A percentile compares a stretch with the other conserved stretches of the same genome.
Evolutionary conservation across 2,797 vertebrate species (phyloP).

Genomic region (Eulemur rubriventer): DNA sequence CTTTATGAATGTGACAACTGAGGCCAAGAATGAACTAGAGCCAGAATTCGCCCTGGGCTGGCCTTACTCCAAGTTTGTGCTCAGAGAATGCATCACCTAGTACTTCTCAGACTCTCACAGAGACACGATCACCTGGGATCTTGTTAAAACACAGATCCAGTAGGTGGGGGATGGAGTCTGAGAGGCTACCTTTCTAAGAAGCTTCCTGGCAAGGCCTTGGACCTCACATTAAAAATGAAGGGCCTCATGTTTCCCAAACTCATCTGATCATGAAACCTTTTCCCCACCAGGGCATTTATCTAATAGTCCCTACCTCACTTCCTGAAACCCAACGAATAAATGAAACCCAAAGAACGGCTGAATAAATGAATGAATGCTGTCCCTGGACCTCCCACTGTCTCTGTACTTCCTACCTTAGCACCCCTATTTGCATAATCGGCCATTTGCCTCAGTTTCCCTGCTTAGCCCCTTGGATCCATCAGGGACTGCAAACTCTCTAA

Average conservation of each 20-base stretch:
- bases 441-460: slow-evolving; percentile 16
- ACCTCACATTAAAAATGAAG: neutral
- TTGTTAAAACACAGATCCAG: neutral
- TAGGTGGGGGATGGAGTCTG: neutral
- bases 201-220: neutral
- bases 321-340: neutral
- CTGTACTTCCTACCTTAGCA: neutral
- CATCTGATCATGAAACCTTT: neutral
- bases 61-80: neutral
- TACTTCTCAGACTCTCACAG: neutral
- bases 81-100: neutral
- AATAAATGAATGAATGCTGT: neutral
- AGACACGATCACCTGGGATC: neutral
- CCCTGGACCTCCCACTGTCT: neutral
- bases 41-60: neutral
- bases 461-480: neutral
- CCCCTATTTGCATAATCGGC: neutral
- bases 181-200: neutral
- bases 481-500: neutral
- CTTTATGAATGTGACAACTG: neutral
- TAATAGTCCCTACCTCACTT: neutral
- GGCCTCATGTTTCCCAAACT: neutral
- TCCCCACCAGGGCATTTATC: neutral
- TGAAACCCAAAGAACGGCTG: neutral
- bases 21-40: neutral